These are phyloP conservation scores for Microctonus brassicae DNA, from an alignment of 2,888 invertebrate genomes.

Conservation along the genomic window DNA sequence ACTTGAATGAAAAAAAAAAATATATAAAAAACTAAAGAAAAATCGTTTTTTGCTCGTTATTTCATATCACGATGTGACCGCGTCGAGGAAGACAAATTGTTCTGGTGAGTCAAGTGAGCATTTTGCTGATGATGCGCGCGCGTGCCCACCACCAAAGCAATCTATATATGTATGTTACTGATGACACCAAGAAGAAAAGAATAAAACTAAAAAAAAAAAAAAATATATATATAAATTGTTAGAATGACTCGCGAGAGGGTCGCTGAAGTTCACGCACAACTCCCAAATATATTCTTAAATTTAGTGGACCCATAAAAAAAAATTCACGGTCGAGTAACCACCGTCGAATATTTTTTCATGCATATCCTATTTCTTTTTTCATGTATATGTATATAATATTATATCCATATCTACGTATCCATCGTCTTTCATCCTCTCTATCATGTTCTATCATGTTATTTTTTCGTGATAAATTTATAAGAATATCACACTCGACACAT, in stretches of 20 bases:
- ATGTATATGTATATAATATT: too few species aligned
- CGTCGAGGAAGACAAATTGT: conserved; percentile 47
- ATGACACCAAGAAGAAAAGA: not conserved
- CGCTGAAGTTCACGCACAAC: conserved; percentile 21
- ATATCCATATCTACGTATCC: not conserved
- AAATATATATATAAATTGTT: not conserved
- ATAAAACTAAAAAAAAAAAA: not conserved
- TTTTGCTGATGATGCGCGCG: conserved; percentile 16
- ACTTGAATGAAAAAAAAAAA: not conserved
- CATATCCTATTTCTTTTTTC: conserved; percentile 19
- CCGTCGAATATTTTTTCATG: conserved; percentile 24
- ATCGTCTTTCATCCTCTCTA: not conserved
- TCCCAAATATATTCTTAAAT: conserved; percentile 36
- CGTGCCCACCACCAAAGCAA: conserved; percentile 11
- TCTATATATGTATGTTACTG: too few species aligned
- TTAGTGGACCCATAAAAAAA: conserved; percentile 34
- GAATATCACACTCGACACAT: not conserved
- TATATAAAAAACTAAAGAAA: conserved; percentile 14
- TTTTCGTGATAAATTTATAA: not conserved
- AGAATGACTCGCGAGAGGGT: conserved; percentile 14
- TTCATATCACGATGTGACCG: conserved; percentile 30
- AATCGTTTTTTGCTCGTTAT: conserved; percentile 23
- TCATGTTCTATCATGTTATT: not conserved
- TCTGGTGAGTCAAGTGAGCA: conserved; percentile 41
- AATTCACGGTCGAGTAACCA: conserved; percentile 23